phyloP scores from a whole-genome alignment of 1,140 invertebrate species.

The roundworm (Caenorhabditis elegans) region WBcel235 BX284604.4:13030501-13031000 shows the following conservation, averaged over 20 bases:
- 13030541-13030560: neutral
- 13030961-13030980: neutral
- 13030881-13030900: neutral
- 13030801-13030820: no score
- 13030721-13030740: neutral
- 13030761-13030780: conserved; percentile 1
- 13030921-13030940: neutral
- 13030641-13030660: neutral
- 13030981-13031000: conserved; percentile 16
- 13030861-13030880: neutral
- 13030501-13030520: neutral
- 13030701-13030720: conserved; percentile 7
- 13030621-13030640: neutral
- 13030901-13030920: neutral
- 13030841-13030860: neutral
- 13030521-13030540: conserved; percentile 7
- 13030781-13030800: no score
- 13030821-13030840: no score
- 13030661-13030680: conserved; percentile 13
- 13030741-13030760: neutral
- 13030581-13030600: neutral
- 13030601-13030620: neutral
- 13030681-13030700: conserved; percentile 4
- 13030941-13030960: conserved; percentile 26
- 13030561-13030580: conserved; percentile 15